Conservation (phyloP, 2,888 invertebrate genomes). For the Drosophila differens region DNA sequence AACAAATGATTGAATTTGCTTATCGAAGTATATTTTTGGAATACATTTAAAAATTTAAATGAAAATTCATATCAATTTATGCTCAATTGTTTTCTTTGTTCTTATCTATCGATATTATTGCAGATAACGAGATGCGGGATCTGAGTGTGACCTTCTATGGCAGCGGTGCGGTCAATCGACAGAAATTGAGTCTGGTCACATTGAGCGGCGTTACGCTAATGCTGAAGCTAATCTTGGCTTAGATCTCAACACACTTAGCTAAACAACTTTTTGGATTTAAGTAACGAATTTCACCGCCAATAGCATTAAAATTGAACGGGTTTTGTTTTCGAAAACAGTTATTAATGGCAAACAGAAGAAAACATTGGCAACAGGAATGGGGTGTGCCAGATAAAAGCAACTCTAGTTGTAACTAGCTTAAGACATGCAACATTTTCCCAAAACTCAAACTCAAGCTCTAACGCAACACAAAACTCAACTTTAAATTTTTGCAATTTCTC, state of each 20-base stretch:
- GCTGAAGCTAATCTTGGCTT: slow-evolving; percentile 65
- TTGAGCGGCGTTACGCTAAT: slow-evolving; percentile 66
- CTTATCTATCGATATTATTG: slow-evolving; percentile 10
- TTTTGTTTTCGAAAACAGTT: slow-evolving; percentile 40
- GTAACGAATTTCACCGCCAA: slow-evolving; percentile 78
- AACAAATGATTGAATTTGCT: slow-evolving; percentile 33
- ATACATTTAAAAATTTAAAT: slow-evolving; percentile 2
- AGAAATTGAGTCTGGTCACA: slow-evolving; percentile 56
- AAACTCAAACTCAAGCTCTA: slow-evolving; percentile 15
- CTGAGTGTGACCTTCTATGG: slow-evolving; percentile 85
- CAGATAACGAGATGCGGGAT: slow-evolving; percentile 86
- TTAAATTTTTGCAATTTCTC: slow-evolving; percentile 49
- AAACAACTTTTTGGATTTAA: slow-evolving; percentile 46
- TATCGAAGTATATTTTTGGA: slow-evolving; percentile 9
- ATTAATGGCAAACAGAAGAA: neutral
- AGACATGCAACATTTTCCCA: slow-evolving; percentile 49
- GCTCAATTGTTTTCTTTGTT: neutral
- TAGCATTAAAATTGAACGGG: slow-evolving; percentile 63
- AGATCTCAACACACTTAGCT: slow-evolving; percentile 32
- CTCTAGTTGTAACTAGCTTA: slow-evolving; percentile 49
- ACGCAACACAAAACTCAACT: slow-evolving; percentile 19
- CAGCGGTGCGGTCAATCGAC: slow-evolving; percentile 74
- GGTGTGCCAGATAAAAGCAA: slow-evolving; percentile 13
- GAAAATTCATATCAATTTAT: slow-evolving; percentile 2
- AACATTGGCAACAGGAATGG: neutral